Evolutionary conservation across 2,113 vertebrate species (phyloP).

Genomic region (Odocoileus virginianus): DNA sequence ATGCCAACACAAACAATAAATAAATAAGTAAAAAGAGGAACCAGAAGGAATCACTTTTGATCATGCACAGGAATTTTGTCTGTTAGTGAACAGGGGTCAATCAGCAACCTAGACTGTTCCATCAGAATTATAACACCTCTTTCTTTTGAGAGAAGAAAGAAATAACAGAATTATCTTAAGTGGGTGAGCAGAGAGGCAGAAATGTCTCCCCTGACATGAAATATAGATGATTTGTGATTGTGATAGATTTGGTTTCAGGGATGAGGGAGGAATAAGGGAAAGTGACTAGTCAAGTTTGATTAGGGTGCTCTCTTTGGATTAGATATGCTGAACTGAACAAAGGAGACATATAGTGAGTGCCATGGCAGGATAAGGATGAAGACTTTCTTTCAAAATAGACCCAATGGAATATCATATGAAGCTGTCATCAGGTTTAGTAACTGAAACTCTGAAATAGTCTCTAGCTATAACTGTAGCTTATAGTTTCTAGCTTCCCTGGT

Average conservation of each 20-base stretch:
- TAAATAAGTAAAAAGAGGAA: background rate
- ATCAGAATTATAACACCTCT: background rate
- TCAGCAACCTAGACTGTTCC: background rate
- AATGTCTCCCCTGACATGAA: background rate
- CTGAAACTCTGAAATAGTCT: background rate
- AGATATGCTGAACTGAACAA: background rate
- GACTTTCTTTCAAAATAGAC: background rate
- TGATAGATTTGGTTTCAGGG: background rate
- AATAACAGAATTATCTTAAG: background rate
- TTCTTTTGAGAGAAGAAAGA: background rate
- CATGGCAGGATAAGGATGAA: background rate
- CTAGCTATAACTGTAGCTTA: background rate
- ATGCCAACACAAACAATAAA: background rate
- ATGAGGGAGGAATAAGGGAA: background rate
- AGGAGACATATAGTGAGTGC: background rate
- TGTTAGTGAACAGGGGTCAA: background rate
- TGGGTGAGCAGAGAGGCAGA: background rate
- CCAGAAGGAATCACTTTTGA: background rate
- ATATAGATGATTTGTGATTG: background rate
- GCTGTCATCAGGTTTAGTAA: background rate
- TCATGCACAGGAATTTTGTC: background rate
- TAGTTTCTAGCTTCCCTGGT: background rate
- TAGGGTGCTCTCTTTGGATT: background rate
- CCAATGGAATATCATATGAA: background rate
- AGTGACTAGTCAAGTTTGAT: background rate